These are phyloP conservation scores for Oophaga pumilio DNA, from an alignment of 2,113 vertebrate genomes.

Conservation along the genomic window DNA sequence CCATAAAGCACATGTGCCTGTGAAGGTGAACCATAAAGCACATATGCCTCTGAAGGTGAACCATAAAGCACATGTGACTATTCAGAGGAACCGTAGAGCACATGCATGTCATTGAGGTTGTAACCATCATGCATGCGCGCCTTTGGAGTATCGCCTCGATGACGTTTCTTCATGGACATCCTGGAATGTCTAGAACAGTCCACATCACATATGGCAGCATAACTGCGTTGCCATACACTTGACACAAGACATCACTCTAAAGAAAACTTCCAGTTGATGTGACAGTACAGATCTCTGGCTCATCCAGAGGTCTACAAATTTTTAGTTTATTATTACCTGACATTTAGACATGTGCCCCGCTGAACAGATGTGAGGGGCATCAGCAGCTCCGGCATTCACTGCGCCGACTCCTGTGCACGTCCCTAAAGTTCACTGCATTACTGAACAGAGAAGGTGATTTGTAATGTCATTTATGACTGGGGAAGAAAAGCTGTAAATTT, in stretches of 20 bases:
- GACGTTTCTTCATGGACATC: too few relatives aligned
- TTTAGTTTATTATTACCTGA: not conserved
- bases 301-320: not conserved
- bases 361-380: constrained; percentile 2
- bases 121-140: too few relatives aligned
- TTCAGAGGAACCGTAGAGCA: too few relatives aligned
- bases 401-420: not conserved
- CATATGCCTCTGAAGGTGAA: too few relatives aligned
- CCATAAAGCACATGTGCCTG: too few relatives aligned
- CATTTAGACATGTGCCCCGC: not conserved
- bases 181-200: too few relatives aligned
- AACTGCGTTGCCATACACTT: too few relatives aligned
- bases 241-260: not conserved
- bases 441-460: not conserved
- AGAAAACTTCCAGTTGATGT: not conserved
- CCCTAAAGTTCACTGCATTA: constrained; percentile 10
- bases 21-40: too few relatives aligned
- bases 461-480: constrained; percentile 22
- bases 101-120: too few relatives aligned
- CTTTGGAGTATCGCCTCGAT: too few relatives aligned
- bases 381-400: not conserved
- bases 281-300: not conserved
- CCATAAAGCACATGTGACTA: too few relatives aligned
- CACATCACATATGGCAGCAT: too few relatives aligned
- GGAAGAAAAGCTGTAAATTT: constrained; percentile 1